Evolutionary conservation across 2,113 vertebrate species (phyloP), one percentile per base, ranked within the genome.

Genomic region (Tachuris rubrigastra): DNA sequence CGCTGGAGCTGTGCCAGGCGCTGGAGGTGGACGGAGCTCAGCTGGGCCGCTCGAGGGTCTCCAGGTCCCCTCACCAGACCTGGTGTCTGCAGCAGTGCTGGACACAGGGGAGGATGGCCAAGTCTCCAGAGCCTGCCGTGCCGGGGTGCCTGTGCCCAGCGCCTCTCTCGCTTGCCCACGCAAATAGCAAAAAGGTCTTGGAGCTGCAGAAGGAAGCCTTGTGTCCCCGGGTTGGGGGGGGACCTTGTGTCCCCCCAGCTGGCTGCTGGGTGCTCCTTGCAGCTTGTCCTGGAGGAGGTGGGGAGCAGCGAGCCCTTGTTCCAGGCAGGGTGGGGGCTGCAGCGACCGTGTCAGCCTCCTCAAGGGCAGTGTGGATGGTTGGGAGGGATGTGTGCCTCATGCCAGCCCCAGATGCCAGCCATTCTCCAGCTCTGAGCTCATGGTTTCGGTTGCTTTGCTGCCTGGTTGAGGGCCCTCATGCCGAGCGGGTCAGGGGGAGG

Each of bases 341-440:
- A 62, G 85, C 2, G 14, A 2, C 72, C 31, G 1, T 39, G 37
- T 84, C 86, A 59, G n/a, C 59, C 92, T 93, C 93, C 73, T 86
- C 72, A 95, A 97, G 91, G 95, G 95, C 94, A 90, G 79, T 2
- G 79, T 3, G 85, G 28, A 39, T 42, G 95, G 82, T 49, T 53
- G 74, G 60, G 55, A 85, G 93, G 82, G 80, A 18, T 3, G 19
- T 12, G 82, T 13, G 92, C 71, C 91, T 87, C 41, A 19, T 95
- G 93, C 87, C 80, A 93, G 67, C 56, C 60, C 28, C 62, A 30
- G 53, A 95, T 89, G 94, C 91, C 92, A 92, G 53, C 86, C 97
- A 96, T 97, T 97, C 96, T 73, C 94, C 68, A 95, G 93, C 75
- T 83, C 63, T 97, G 97, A 97, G 93, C 90, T 97, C 95, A 97